Percentiles rank a stretch among this genome's conserved stretches.
Evolutionary conservation across 2,888 invertebrate species (phyloP).

Genomic region (Gastrophysa polygoni): DNA sequence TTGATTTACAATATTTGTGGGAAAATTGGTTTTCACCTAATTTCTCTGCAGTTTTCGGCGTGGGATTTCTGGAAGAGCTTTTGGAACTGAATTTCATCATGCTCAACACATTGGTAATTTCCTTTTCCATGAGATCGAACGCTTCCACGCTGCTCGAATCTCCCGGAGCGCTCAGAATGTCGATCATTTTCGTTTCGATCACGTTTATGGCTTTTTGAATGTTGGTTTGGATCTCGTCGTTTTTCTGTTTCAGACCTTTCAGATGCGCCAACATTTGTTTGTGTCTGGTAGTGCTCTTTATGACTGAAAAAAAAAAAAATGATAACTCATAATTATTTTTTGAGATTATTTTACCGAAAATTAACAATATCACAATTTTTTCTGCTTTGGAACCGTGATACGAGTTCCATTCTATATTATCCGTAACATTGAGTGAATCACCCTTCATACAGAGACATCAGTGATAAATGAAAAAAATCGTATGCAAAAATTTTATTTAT

Average conservation of each 20-base stretch:
- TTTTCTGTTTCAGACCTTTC: conserved; percentile 38
- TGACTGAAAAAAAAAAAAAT: conserved; percentile 1
- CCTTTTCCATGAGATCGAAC: conserved; percentile 47
- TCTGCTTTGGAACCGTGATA: too few species aligned
- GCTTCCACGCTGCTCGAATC: conserved; percentile 38
- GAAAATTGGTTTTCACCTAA: not conserved
- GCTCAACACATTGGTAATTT: conserved; percentile 45
- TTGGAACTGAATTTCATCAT: conserved; percentile 38
- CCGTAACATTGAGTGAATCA: too few species aligned
- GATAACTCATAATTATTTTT: too few species aligned
- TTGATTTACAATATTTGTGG: too few species aligned
- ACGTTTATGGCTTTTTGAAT: conserved; percentile 48
- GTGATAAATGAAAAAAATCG: too few species aligned
- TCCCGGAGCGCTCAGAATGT: conserved; percentile 34
- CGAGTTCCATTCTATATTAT: too few species aligned
- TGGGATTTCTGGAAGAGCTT: conserved; percentile 7
- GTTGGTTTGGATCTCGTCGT: conserved; percentile 44
- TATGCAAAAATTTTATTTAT: not conserved
- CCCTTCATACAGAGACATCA: too few species aligned
- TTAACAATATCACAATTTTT: too few species aligned
- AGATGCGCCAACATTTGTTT: conserved; percentile 37
- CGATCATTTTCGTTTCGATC: conserved; percentile 48
- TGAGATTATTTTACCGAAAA: too few species aligned
- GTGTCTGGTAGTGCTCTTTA: conserved; percentile 13
- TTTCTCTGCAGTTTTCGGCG: conserved; percentile 17